A percentile compares a stretch with the other conserved stretches of the same genome.
Evolutionary conservation across 2,888 invertebrate species (phyloP).

Genomic region (Dysmachus trigonus): DNA sequence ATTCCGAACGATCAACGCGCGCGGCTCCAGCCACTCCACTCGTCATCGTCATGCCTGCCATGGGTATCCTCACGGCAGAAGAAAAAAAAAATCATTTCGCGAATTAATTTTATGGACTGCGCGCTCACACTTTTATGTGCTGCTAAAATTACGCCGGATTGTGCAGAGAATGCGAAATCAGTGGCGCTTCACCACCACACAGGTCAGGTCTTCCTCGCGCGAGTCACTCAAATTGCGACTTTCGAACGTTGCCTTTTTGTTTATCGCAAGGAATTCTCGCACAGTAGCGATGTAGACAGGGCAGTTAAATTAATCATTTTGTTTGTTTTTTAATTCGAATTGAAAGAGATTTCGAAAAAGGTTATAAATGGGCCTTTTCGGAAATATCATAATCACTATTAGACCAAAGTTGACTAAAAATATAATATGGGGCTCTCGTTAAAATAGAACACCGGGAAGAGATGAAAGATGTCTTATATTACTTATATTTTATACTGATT

Average conservation of each 20-base stretch:
- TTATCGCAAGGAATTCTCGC: not conserved
- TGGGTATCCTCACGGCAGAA: not conserved
- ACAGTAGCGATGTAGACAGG: not conserved
- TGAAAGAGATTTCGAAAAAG: not conserved
- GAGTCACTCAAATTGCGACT: not conserved
- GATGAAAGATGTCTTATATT: too few relatives aligned
- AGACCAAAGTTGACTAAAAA: too few relatives aligned
- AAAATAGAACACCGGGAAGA: too few relatives aligned
- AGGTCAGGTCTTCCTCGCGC: not conserved
- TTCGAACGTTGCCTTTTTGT: not conserved
- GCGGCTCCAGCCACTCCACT: not conserved
- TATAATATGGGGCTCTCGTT: too few relatives aligned
- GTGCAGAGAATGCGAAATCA: conserved; percentile 4
- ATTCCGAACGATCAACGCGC: not conserved
- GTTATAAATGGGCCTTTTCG: too few relatives aligned
- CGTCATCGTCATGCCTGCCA: not conserved
- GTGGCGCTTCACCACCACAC: conserved; percentile 33
- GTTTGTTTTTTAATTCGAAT: not conserved
- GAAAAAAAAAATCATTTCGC: conserved; percentile 10
- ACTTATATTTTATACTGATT: too few relatives aligned
- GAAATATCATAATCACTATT: too few relatives aligned
- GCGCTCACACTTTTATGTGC: conserved; percentile 32
- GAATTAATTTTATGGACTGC: conserved; percentile 39
- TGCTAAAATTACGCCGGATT: conserved; percentile 18
- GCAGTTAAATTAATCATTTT: not conserved